These are phyloP conservation scores for Accipiter virgatus DNA, from an alignment of 2,113 vertebrate species.

Conservation along the genomic window DNA sequence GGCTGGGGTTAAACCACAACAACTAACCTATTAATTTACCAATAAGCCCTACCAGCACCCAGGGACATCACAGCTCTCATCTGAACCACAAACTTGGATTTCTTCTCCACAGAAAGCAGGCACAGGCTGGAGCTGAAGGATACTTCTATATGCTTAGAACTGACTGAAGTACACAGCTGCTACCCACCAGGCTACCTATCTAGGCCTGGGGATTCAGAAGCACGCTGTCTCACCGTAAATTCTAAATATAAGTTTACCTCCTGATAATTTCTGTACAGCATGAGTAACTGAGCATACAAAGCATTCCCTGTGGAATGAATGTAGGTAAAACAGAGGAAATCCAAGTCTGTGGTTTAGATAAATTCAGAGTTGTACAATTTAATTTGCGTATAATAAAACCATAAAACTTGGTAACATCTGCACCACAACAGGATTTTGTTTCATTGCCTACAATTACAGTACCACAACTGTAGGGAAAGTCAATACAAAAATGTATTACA, in stretches of 20 bases:
- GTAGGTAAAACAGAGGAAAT: background rate
- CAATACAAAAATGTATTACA: background rate
- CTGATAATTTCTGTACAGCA: background rate
- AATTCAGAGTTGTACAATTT: background rate
- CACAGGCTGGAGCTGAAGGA: background rate
- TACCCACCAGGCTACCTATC: background rate
- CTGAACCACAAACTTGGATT: background rate
- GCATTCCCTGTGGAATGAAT: background rate
- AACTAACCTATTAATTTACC: background rate
- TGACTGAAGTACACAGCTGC: background rate
- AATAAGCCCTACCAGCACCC: background rate
- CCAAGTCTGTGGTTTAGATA: background rate
- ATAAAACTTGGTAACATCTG: background rate
- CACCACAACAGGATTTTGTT: background rate
- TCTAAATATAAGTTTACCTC: background rate
- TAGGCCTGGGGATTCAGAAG: background rate
- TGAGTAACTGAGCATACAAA: background rate
- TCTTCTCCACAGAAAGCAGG: background rate
- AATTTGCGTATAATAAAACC: background rate
- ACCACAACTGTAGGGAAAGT: background rate
- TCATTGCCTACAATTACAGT: background rate
- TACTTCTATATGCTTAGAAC: background rate
- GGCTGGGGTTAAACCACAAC: too few species aligned
- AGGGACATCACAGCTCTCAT: background rate
- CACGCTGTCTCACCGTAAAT: background rate